A percentile compares a stretch with the other conserved stretches of the same genome.
phyloP scores from a whole-genome alignment of 2,113 vertebrate genomes.

The Macrotis lagotis region DNA sequence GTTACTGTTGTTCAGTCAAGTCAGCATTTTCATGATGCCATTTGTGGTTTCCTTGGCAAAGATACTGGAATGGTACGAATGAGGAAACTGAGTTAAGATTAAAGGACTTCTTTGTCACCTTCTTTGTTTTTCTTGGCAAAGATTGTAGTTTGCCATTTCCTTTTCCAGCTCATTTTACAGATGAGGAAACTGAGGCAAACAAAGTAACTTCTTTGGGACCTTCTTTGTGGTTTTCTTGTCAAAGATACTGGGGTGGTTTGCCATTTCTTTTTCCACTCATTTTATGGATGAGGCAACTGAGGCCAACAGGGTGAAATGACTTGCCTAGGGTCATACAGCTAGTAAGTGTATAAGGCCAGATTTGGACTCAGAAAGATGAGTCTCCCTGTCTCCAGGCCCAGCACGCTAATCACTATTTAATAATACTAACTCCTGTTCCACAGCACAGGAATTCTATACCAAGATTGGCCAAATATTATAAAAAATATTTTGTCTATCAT shows the following conservation, averaged over 20 bases:
- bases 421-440: background rate
- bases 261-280: background rate
- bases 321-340: background rate
- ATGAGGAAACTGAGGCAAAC: too few species aligned
- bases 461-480: background rate
- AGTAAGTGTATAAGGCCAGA: background rate
- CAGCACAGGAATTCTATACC: background rate
- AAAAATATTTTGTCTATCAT: background rate
- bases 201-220: too few species aligned
- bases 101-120: too few species aligned
- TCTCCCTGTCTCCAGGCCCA: background rate
- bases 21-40: background rate
- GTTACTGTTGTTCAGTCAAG: too few species aligned
- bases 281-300: background rate
- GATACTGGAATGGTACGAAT: background rate
- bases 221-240: too few species aligned
- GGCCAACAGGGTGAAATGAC: background rate
- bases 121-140: too few species aligned
- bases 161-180: too few species aligned
- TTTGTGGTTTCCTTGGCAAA: background rate
- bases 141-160: background rate
- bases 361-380: background rate
- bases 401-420: background rate
- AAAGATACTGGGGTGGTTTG: too few species aligned
- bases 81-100: too few species aligned